A percentile compares a stretch with the other conserved stretches of the same genome.
Evolutionary conservation across 2,888 invertebrate species (phyloP).

Genomic region (Troilus luridus): DNA sequence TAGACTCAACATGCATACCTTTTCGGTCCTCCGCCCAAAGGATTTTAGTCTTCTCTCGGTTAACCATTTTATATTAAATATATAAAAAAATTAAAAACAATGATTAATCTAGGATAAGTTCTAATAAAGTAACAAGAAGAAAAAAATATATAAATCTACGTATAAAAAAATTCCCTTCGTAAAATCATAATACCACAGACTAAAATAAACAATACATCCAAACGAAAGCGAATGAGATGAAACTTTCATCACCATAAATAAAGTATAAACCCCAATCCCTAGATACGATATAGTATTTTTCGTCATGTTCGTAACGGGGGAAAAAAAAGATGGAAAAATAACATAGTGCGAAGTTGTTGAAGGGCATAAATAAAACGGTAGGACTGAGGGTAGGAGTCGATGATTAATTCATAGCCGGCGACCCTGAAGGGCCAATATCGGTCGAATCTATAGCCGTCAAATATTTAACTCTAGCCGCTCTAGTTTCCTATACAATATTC

Average conservation of each 20-base stretch:
- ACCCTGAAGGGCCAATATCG: conserved; percentile 21
- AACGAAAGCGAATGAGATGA: neutral
- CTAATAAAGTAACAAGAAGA: neutral
- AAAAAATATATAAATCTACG: neutral
- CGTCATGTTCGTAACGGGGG: neutral
- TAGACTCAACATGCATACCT: conserved; percentile 56
- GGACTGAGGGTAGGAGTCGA: neutral
- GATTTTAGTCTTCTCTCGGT: neutral
- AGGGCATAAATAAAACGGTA: neutral
- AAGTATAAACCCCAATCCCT: neutral
- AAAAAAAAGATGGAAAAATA: neutral
- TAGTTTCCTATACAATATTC: neutral
- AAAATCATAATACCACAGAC: neutral
- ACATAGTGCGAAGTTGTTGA: neutral
- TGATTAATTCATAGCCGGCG: conserved; percentile 9
- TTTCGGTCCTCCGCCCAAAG: conserved; percentile 48
- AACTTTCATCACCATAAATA: neutral
- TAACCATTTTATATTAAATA: neutral
- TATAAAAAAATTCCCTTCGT: neutral
- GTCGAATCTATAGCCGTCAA: neutral
- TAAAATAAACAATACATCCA: neutral
- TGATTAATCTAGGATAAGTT: neutral
- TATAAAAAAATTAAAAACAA: neutral
- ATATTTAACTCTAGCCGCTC: neutral
- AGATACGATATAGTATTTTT: neutral